phyloP scores from a whole-genome alignment of 2,797 vertebrate species.

The Gymnothorax reevesii region DNA sequence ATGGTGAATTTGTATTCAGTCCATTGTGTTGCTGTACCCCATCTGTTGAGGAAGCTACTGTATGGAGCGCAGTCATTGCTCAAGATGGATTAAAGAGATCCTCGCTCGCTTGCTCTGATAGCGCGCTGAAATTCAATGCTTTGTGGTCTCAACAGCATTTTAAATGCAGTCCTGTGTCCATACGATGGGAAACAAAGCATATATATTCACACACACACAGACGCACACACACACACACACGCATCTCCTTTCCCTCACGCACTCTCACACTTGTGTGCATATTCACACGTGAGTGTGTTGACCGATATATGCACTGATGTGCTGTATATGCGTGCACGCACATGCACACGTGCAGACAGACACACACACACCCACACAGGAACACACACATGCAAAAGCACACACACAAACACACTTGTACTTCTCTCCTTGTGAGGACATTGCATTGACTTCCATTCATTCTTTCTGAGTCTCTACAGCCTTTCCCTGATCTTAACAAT shows the following conservation, averaged over 20 bases:
- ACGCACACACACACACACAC: neutral
- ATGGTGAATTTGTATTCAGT: constrained; percentile 16
- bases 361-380: neutral
- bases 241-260: neutral
- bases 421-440: too few relatives aligned
- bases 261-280: neutral
- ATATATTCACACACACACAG: neutral
- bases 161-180: neutral
- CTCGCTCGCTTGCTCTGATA: neutral
- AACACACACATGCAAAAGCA: neutral
- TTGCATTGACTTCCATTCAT: too few relatives aligned
- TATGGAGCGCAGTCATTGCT: constrained; percentile 2
- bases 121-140: constrained; percentile 9
- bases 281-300: neutral
- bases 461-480: too few relatives aligned
- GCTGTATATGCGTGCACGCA: too few relatives aligned
- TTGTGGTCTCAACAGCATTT: constrained; percentile 15
- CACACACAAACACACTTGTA: neutral
- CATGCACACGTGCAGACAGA: neutral
- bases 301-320: too few relatives aligned
- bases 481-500: too few relatives aligned
- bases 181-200: neutral
- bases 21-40: neutral
- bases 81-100: constrained; percentile 5
- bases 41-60: constrained; percentile 18